A percentile compares a stretch with the other conserved stretches of the same genome.
Conservation (phyloP, 2,797 vertebrate genomes). For the Sebastolobus alascanus region DNA sequence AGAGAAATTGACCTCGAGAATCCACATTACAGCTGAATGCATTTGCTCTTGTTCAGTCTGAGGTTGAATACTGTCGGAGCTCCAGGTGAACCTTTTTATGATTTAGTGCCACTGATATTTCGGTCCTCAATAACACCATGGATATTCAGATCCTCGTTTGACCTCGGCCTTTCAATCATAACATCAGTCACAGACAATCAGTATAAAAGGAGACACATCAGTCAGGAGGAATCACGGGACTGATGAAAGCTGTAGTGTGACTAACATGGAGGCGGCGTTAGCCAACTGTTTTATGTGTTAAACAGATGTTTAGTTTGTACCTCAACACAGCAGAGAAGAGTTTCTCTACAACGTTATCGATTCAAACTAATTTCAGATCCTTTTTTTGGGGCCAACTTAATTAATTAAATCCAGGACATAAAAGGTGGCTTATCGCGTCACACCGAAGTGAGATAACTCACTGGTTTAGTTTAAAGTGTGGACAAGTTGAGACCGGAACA, state of each 20-base stretch:
- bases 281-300: too few species aligned
- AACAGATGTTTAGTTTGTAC: too few species aligned
- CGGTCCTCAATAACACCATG: background rate
- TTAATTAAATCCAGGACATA: background rate
- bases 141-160: background rate
- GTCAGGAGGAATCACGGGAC: too few species aligned
- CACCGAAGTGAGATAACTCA: background rate
- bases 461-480: background rate
- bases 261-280: too few species aligned
- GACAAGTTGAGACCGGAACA: background rate
- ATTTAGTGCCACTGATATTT: conserved; percentile 15
- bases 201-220: background rate
- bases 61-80: conserved; percentile 4
- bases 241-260: background rate
- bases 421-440: background rate
- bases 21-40: too few species aligned
- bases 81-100: conserved; percentile 5
- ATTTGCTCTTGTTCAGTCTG: background rate
- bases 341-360: background rate
- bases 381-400: too few species aligned
- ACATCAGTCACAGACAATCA: conserved; percentile 20
- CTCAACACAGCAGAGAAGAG: too few species aligned
- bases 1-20: conserved; percentile 1
- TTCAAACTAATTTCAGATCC: too few species aligned
- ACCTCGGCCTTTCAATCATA: background rate